Evolutionary conservation across 2,797 vertebrate genomes (phyloP).

Genomic region (Scolopax bukidnonensis): DNA sequence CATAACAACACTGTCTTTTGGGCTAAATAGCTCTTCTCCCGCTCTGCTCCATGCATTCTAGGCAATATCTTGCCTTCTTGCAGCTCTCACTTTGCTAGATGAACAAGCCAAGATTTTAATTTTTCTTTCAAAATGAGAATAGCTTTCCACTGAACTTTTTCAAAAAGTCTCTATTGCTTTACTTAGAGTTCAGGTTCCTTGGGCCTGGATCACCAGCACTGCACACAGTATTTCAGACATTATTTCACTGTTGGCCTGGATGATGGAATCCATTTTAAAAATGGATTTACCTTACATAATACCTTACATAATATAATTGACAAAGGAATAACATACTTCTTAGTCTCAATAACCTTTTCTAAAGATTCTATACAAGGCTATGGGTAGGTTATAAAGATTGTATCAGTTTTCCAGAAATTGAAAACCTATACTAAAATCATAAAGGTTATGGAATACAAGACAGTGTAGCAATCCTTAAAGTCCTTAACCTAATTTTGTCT

Average conservation of each 20-base stretch:
- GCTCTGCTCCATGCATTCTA: neutral
- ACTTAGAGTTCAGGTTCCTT: neutral
- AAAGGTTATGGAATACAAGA: neutral
- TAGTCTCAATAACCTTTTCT: neutral
- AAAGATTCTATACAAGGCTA: neutral
- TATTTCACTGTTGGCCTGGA: neutral
- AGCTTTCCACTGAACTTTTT: neutral
- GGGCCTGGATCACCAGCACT: neutral
- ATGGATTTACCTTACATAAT: neutral
- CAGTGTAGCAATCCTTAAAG: neutral
- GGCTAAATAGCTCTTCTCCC: neutral
- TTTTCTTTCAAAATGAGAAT: neutral
- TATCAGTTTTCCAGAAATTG: neutral
- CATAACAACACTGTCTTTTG: neutral
- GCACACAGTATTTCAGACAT: neutral
- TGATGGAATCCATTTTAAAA: neutral
- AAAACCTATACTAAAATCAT: neutral
- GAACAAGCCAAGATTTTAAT: neutral
- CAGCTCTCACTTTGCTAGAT: neutral
- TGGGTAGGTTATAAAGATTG: neutral
- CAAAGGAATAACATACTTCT: neutral
- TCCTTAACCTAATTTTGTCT: neutral
- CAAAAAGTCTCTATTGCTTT: neutral
- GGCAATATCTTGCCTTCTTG: neutral
- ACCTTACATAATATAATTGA: neutral